These are phyloP conservation scores for Drosophila funebris DNA, from an alignment of 1,140 invertebrate species.

Conservation along the genomic window DNA sequence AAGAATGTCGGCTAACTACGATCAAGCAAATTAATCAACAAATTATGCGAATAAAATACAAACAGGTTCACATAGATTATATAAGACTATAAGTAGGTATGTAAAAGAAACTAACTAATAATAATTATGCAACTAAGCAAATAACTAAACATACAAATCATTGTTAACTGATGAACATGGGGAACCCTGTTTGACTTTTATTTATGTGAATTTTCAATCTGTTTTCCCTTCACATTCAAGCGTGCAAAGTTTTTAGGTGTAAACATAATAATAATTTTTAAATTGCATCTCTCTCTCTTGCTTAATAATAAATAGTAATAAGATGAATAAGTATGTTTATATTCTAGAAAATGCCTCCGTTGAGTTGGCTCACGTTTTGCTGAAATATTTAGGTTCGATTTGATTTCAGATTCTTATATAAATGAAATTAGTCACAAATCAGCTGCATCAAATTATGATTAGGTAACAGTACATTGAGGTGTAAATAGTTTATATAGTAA, in stretches of 20 bases:
- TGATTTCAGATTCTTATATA: slow-evolving; percentile 25
- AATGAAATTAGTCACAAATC: slow-evolving; percentile 75
- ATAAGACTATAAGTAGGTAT: slow-evolving; percentile 14
- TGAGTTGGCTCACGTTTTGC: slow-evolving; percentile 8
- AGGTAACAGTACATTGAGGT: slow-evolving; percentile 62
- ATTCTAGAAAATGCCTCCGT: slow-evolving; percentile 57
- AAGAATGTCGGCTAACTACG: slow-evolving; percentile 53
- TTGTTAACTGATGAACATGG: background rate
- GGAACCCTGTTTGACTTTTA: background rate
- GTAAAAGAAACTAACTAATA: slow-evolving; percentile 22
- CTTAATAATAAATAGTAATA: slow-evolving; percentile 11
- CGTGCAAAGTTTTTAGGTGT: slow-evolving; percentile 57
- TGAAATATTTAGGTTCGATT: slow-evolving; percentile 11
- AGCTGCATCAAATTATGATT: slow-evolving; percentile 44
- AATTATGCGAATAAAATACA: slow-evolving; percentile 29
- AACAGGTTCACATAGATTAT: slow-evolving; percentile 25
- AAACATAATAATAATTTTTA: slow-evolving; percentile 29
- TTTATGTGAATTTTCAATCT: background rate
- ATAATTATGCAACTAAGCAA: slow-evolving; percentile 25
- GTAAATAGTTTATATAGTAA: slow-evolving; percentile 32
- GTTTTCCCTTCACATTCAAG: slow-evolving; percentile 65
- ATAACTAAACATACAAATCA: slow-evolving; percentile 22
- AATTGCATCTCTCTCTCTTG: slow-evolving; percentile 1
- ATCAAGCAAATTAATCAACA: slow-evolving; percentile 70
- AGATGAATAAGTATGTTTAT: slow-evolving; percentile 6